Percentiles rank a stretch among this genome's conserved stretches.
These are phyloP conservation scores for Proisotoma minuta DNA, from an alignment of 2,888 invertebrate species.

Conservation along the genomic window DNA sequence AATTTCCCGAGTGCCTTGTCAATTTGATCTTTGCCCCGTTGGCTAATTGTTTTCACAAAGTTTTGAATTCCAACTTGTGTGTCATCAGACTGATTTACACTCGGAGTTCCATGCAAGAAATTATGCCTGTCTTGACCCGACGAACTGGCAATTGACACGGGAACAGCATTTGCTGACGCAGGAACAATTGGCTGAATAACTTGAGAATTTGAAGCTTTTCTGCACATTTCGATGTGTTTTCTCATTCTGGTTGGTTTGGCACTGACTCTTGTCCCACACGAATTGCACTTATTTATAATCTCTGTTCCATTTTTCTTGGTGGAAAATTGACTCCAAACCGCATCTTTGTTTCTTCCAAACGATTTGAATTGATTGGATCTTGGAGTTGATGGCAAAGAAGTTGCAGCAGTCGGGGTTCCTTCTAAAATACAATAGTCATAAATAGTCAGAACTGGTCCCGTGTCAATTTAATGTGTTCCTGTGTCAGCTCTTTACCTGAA, in stretches of 20 bases:
- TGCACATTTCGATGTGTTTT: not conserved
- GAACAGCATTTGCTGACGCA: not conserved
- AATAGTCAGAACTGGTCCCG: too few species aligned
- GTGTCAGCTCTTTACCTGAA: too few species aligned
- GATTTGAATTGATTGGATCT: too few species aligned
- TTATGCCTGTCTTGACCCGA: not conserved
- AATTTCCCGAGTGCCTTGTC: slow-evolving; percentile 5
- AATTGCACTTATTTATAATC: not conserved
- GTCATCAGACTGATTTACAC: not conserved
- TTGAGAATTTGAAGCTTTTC: not conserved
- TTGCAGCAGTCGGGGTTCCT: too few species aligned
- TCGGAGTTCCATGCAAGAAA: not conserved
- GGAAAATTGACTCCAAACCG: not conserved
- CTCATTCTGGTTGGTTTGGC: not conserved
- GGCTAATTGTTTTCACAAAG: not conserved
- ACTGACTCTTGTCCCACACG: not conserved
- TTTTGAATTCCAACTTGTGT: not conserved
- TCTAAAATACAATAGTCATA: too few species aligned
- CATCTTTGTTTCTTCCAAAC: not conserved
- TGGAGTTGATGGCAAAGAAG: too few species aligned
- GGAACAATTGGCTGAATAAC: not conserved
- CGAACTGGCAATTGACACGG: not conserved
- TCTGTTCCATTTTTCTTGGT: not conserved
- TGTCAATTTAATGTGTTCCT: too few species aligned
- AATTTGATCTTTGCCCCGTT: not conserved